These are phyloP conservation scores for Fissipunctia ypsillon DNA, from an alignment of 2,888 invertebrate genomes.

Conservation along the genomic window DNA sequence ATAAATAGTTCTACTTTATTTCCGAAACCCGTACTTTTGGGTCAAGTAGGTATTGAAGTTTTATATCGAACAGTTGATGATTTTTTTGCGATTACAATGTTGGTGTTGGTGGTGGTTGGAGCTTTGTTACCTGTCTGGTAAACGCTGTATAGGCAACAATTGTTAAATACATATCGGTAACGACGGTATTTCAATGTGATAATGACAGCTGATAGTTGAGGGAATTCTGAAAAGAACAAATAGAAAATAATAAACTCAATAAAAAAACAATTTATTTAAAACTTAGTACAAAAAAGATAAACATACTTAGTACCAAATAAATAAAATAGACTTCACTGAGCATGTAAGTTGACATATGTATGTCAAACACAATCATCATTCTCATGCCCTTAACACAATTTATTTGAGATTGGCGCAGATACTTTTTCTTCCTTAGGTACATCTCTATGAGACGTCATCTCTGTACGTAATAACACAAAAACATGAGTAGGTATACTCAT, in stretches of 20 bases:
- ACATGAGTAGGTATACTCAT: too few relatives aligned
- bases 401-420: neutral
- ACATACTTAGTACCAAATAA: neutral
- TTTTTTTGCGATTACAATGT: neutral
- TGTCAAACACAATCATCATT: constrained; percentile 2
- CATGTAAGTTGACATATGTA: too few relatives aligned
- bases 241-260: neutral
- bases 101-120: too few relatives aligned
- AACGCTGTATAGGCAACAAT: neutral
- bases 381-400: neutral
- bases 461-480: neutral
- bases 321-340: neutral
- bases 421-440: neutral
- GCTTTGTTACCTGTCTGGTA: too few relatives aligned
- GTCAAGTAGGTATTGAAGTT: too few relatives aligned
- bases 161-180: neutral
- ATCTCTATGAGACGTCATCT: neutral
- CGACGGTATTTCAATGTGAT: neutral
- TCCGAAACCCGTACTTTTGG: too few relatives aligned
- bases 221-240: neutral
- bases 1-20: too few relatives aligned
- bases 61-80: too few relatives aligned
- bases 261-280: constrained; percentile 4
- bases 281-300: constrained; percentile 9
- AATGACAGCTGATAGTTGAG: neutral